Base-by-base conservation (phyloP, 2,888 invertebrate species). In the Pristionchus exspectatus region DNA sequence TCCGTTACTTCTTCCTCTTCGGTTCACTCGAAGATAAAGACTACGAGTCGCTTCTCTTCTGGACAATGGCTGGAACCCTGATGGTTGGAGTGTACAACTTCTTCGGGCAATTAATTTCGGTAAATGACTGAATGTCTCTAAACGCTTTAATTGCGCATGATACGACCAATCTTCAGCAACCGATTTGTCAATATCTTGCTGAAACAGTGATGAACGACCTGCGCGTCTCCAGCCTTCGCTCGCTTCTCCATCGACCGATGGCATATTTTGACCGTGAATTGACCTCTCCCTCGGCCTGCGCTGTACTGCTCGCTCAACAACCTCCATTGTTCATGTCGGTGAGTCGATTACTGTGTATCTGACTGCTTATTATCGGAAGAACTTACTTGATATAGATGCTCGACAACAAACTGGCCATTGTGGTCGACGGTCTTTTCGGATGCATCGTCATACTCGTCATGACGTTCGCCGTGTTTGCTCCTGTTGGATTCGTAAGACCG, bases 21-120 rank as follows among this genome's bases (percentile, higher is more conserved):
- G 83, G 83, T 4, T 83, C 83, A 54, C 50, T 83, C n/a, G 56
- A 83, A 27, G 83, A 83, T 16, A 56, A 83, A 24, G 21, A 83
- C 21, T 83, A 83, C 30, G 54, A 83, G 56, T 10, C 27, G 27
- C 54, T 56, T 12, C 56, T 83, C 21, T 50, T 54, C 83, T 83
- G 83, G 83, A n/a, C 30, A 0, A 54, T 83, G 54, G 56, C 30
- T 12, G 83, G 83, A 1, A 83, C 74, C 4, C 1, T 77, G 74
- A 24, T 30, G 30, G 74, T 77, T 38, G 74, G 38, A 24, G 44
- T 77, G 33, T 77, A 77, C 74, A 38, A 77, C 44, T 77, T 77
- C 74, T 44, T 77, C 44, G 0, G 10, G 0, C 74, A 77, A 44
- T 44, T 77, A 24, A 38, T 24, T 2, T 77, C 74, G 74, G 74